phyloP scores from a whole-genome alignment of 2,888 invertebrate species.

The Lydus trimaculatus region DNA sequence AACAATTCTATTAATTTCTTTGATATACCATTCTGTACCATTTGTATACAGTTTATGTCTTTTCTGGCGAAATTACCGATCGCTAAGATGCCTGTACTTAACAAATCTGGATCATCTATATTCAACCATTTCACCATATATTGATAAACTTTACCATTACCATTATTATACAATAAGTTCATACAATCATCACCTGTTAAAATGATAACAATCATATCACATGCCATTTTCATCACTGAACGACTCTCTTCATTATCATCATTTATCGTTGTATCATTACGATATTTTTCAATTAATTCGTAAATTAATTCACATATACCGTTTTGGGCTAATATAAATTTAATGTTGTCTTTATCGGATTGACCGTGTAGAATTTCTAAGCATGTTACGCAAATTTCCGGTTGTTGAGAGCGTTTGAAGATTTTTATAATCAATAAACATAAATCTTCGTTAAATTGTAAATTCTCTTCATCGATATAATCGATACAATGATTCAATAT shows the following conservation, averaged over 20 bases:
- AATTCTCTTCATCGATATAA: conserved; percentile 65
- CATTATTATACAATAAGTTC: conserved; percentile 80
- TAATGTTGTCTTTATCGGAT: conserved; percentile 82
- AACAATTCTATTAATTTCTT: conserved; percentile 70
- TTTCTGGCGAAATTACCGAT: conserved; percentile 90
- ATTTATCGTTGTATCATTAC: conserved; percentile 55
- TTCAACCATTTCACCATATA: conserved; percentile 82
- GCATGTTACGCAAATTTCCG: conserved; percentile 78
- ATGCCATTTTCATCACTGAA: conserved; percentile 80
- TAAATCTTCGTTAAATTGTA: conserved; percentile 50
- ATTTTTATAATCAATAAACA: conserved; percentile 66
- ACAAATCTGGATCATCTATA: conserved; percentile 74
- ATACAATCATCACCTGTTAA: conserved; percentile 90
- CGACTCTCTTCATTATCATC: conserved; percentile 69
- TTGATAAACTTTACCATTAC: conserved; percentile 74
- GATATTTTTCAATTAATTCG: conserved; percentile 75
- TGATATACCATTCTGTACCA: conserved; percentile 81
- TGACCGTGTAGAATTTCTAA: conserved; percentile 79
- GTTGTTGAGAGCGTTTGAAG: conserved; percentile 69
- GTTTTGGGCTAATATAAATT: conserved; percentile 76
- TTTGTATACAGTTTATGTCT: conserved; percentile 82
- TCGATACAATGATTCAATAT: conserved; percentile 70
- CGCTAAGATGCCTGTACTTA: conserved; percentile 84
- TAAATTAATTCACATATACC: conserved; percentile 80
- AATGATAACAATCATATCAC: conserved; percentile 84